phyloP scores from a whole-genome alignment of 2,888 invertebrate genomes.

The Ganaspis brasiliensis region DNA sequence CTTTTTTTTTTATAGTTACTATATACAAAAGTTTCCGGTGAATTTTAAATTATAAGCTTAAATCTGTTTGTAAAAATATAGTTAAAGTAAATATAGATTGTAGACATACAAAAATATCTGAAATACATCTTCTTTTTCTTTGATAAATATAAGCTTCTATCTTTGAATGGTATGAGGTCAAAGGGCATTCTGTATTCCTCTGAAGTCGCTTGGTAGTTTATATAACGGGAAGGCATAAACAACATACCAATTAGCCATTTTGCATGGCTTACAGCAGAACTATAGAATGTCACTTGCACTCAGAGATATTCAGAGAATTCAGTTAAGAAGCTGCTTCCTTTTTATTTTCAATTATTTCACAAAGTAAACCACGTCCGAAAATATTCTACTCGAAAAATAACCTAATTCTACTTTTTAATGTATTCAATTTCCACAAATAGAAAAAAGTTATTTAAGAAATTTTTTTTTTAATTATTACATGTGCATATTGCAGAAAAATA shows the following conservation, averaged over 20 bases:
- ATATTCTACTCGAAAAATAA: too few relatives aligned
- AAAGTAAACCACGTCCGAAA: too few relatives aligned
- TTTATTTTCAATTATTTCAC: not conserved
- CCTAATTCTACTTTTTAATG: too few relatives aligned
- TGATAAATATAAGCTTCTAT: constrained; percentile 27
- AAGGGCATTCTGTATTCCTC: constrained; percentile 21
- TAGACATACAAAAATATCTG: not conserved
- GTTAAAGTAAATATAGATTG: not conserved
- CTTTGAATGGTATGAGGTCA: not conserved
- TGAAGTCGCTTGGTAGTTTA: constrained; percentile 1
- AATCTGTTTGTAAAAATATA: too few relatives aligned
- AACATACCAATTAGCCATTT: constrained; percentile 24
- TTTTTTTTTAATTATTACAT: too few relatives aligned
- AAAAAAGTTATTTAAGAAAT: too few relatives aligned
- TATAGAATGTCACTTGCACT: constrained; percentile 17
- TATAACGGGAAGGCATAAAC: constrained; percentile 1
- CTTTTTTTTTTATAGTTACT: too few relatives aligned
- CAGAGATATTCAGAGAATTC: not conserved
- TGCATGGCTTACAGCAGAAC: not conserved
- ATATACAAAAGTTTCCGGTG: too few relatives aligned
- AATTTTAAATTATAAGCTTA: too few relatives aligned
- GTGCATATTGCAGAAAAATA: too few relatives aligned
- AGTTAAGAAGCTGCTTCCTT: not conserved
- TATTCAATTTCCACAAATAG: too few relatives aligned
- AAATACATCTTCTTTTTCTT: not conserved